A percentile compares a stretch with the other conserved stretches of the same genome.
Evolutionary conservation across 2,113 vertebrate genomes (phyloP).

Genomic region (Irena cyanogastra): DNA sequence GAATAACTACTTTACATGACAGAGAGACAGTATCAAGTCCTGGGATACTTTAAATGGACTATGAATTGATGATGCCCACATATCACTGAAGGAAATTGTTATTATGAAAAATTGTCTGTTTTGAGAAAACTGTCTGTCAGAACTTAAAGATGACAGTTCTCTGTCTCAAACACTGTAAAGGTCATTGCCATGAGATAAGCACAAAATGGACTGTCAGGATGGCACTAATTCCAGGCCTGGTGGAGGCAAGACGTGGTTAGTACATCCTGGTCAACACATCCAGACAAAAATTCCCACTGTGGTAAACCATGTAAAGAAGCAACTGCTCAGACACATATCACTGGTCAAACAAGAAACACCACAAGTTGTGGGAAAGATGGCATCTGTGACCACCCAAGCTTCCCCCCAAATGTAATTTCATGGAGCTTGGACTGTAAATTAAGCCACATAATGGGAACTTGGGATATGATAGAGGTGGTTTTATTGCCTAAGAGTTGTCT

Average conservation of each 20-base stretch:
- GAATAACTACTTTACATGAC: not conserved
- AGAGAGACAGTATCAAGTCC: not conserved
- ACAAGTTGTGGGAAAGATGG: not conserved
- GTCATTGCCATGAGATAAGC: not conserved
- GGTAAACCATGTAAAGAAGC: accelerated
- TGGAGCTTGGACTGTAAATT: not conserved
- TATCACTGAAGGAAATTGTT: not conserved
- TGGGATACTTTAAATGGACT: not conserved
- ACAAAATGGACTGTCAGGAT: not conserved
- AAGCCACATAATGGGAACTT: not conserved
- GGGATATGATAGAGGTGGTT: not conserved
- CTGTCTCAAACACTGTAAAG: not conserved
- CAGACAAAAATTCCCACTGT: not conserved
- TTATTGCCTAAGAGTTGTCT: not conserved
- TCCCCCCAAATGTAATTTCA: not conserved
- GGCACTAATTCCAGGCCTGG: not conserved
- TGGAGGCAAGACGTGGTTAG: not conserved
- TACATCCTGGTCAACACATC: not conserved
- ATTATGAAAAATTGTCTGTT: not conserved
- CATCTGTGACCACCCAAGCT: not conserved
- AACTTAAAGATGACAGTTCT: not conserved
- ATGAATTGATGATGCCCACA: not conserved
- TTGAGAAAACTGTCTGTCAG: not conserved
- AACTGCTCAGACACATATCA: not conserved
- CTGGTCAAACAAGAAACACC: not conserved